Conservation (phyloP, 2,888 invertebrate species). For the Pilophorus perplexus region DNA sequence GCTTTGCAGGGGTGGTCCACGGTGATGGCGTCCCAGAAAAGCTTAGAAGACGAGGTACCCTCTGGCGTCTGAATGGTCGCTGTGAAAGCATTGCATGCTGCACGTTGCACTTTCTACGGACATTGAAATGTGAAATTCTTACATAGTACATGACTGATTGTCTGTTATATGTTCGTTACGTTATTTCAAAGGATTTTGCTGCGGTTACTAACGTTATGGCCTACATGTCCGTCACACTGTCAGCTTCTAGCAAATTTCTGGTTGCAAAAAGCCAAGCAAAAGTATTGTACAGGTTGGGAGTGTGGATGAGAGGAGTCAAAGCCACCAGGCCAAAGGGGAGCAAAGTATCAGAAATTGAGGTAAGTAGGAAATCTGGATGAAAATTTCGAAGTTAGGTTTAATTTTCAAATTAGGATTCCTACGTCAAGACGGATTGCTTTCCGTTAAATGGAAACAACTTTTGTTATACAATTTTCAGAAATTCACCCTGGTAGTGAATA, state of each 20-base stretch:
- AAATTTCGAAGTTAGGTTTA: neutral
- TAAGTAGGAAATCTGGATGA: neutral
- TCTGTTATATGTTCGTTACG: neutral
- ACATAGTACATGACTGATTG: too few species aligned
- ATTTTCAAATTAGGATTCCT: neutral
- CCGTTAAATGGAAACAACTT: too few species aligned
- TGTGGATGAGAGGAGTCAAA: slow-evolving; percentile 1
- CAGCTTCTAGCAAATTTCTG: neutral
- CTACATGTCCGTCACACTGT: slow-evolving; percentile 3
- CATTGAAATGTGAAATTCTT: too few species aligned
- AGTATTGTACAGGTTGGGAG: neutral
- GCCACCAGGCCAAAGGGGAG: neutral
- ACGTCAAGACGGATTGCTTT: too few species aligned
- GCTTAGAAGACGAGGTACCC: slow-evolving; percentile 5
- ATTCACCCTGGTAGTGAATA: slow-evolving; percentile 4
- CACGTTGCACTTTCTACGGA: neutral
- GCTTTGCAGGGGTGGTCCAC: neutral
- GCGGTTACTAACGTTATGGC: slow-evolving; percentile 15
- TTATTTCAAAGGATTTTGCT: slow-evolving; percentile 1
- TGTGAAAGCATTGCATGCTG: neutral
- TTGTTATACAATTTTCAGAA: too few species aligned
- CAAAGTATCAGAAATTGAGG: neutral
- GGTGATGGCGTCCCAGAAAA: neutral
- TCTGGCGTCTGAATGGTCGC: too few species aligned
- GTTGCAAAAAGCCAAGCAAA: neutral